Conservation (phyloP, 1,140 invertebrate genomes). For the Delia radicum region DNA sequence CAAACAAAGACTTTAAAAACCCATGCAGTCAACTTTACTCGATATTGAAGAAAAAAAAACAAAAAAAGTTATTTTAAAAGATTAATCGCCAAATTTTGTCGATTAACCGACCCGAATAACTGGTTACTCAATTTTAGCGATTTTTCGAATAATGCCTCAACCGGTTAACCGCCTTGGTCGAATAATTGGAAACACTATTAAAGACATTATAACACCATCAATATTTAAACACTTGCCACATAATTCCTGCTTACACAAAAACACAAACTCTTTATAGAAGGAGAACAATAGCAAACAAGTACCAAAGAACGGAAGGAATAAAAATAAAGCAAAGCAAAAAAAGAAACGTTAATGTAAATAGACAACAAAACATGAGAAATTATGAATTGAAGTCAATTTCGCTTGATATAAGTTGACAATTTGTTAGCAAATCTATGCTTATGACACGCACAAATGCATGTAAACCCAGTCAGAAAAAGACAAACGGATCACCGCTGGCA, state of each 20-base stretch:
- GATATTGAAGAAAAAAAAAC: too few relatives aligned
- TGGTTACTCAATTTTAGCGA: too few relatives aligned
- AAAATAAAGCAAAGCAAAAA: not conserved
- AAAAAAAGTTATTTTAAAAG: too few relatives aligned
- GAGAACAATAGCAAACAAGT: not conserved
- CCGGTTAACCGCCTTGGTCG: too few relatives aligned
- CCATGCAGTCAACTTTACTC: too few relatives aligned
- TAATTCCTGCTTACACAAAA: not conserved
- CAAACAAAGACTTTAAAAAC: too few relatives aligned
- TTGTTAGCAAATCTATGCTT: not conserved
- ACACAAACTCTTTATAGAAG: not conserved
- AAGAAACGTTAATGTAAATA: not conserved
- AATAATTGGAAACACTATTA: too few relatives aligned
- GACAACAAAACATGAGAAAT: not conserved
- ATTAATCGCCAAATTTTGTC: too few relatives aligned
- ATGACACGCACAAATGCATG: slow-evolving; percentile 1
- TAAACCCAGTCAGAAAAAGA: not conserved
- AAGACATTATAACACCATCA: too few relatives aligned
- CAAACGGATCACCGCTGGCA: too few relatives aligned
- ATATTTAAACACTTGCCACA: not conserved
- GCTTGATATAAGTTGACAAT: not conserved
- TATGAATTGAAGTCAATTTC: not conserved
- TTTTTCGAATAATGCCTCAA: too few relatives aligned
- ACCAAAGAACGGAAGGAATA: not conserved
- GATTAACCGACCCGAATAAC: too few relatives aligned